These are phyloP conservation scores for Melospiza melodia DNA, from an alignment of 2,113 vertebrate genomes.

Conservation along the genomic window DNA sequence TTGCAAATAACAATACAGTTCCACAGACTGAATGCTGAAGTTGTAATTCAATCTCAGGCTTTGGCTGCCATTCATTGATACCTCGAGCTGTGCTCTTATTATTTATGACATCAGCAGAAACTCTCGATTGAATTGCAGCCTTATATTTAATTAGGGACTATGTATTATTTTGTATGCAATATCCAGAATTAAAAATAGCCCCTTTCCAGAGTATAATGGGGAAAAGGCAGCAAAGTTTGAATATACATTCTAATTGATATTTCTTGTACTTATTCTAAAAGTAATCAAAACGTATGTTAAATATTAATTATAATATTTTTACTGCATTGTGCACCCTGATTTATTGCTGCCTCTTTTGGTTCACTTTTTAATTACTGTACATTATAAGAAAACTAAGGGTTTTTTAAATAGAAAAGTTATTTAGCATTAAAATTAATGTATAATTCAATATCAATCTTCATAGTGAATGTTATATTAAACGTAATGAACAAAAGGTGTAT, in stretches of 20 bases:
- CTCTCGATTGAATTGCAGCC: constrained; percentile 78
- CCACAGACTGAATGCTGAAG: constrained; percentile 75
- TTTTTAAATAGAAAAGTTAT: constrained; percentile 76
- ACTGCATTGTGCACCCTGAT: constrained; percentile 79
- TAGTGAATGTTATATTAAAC: constrained; percentile 80
- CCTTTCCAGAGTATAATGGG: constrained; percentile 73
- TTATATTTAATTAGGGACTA: constrained; percentile 83
- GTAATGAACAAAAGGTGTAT: constrained; percentile 83
- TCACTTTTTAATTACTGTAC: constrained; percentile 82
- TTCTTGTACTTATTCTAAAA: constrained; percentile 80
- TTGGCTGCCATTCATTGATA: constrained; percentile 77
- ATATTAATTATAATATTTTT: constrained; percentile 86
- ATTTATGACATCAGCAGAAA: constrained; percentile 84
- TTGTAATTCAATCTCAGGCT: constrained; percentile 80
- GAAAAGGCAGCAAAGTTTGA: constrained; percentile 78
- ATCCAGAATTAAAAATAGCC: constrained; percentile 83
- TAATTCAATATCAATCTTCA: constrained; percentile 75
- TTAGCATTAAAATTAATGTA: constrained; percentile 80
- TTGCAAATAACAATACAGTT: constrained; percentile 84
- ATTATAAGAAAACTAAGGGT: constrained; percentile 78
- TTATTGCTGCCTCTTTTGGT: constrained; percentile 80
- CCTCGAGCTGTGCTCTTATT: constrained; percentile 78
- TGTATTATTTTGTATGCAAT: constrained; percentile 83
- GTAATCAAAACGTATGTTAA: constrained; percentile 84
- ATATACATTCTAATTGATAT: constrained; percentile 86